Evolutionary conservation across 1,140 invertebrate genomes (phyloP), one percentile per base, ranked within the genome.

Genomic region (Lysiphlebus fabarum): DNA sequence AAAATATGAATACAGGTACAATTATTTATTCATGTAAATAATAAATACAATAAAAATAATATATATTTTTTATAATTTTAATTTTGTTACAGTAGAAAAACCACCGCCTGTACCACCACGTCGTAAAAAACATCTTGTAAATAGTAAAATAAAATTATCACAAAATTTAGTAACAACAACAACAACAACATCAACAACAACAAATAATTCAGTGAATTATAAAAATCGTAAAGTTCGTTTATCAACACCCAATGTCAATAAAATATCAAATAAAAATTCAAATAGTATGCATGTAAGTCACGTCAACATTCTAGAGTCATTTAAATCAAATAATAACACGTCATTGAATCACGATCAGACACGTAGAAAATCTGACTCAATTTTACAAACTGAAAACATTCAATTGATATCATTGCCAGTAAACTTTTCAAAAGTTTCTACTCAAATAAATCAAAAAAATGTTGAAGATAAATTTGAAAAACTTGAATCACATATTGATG

Each of bases 61-160:
- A 26, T n/a, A n/a, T n/a, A 26, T 26, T 26, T 26, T 26, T 26
- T 26, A 4, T 26, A 26, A 26, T 26, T 26, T 26, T 26, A 26
- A 26, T 26, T 26, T 26, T 65, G 36, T 70, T 73, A n/a, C 69
- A 78, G 75, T 70, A 58, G 54, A 58, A 55, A 17, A 53, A 54
- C 53, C 69, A 44, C 78, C 78, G 58, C 74, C 77, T 33, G 69
- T 80, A 47, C 78, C 78, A 51, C 76, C 74, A 26, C 73, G 74
- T 47, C 70, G 77, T 67, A 38, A 77, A 70, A 67, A 59, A 10
- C n/a, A 44, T 54, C 34, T n/a, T 11, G 4, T 33, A 49, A 47
- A 10, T 38, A 48, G 45, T 40, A 40, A 14, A 34, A 9, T 63
- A 1, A 57, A 55, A 7, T 40, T 6, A n/a, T 14, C n/a, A 41